phyloP scores from a whole-genome alignment of 2,797 vertebrate species.

The Crocidura indochinensis region DNA sequence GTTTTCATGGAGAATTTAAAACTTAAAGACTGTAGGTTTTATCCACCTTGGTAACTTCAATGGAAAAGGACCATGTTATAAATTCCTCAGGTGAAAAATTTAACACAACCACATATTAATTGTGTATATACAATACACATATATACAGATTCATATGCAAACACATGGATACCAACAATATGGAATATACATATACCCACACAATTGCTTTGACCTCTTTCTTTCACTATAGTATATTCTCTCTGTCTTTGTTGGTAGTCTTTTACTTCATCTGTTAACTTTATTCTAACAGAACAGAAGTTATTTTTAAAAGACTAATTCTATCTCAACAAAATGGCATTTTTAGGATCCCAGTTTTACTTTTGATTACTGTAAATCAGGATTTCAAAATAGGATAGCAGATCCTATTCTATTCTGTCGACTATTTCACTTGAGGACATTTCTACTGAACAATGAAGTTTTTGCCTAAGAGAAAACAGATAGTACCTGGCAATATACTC shows the following conservation, averaged over 20 bases:
- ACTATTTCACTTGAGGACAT: constrained; percentile 59
- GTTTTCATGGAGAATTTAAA: constrained; percentile 72
- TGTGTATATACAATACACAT: constrained; percentile 69
- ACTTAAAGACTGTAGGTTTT: constrained; percentile 54
- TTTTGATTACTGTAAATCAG: neutral
- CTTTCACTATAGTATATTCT: constrained; percentile 74
- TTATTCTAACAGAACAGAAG: constrained; percentile 79
- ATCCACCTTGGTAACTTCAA: constrained; percentile 51
- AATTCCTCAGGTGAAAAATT: constrained; percentile 63
- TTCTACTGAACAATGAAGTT: constrained; percentile 44
- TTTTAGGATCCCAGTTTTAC: constrained; percentile 51
- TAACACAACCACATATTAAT: constrained; percentile 53
- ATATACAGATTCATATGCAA: constrained; percentile 75
- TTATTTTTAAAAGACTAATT: constrained; percentile 66
- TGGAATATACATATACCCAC: constrained; percentile 79
- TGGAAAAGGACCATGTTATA: constrained; percentile 56
- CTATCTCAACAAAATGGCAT: constrained; percentile 64
- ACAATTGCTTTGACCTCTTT: constrained; percentile 78
- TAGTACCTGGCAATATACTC: constrained; percentile 53
- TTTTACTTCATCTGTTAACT: constrained; percentile 74
- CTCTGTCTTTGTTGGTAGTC: constrained; percentile 77
- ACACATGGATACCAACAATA: constrained; percentile 70
- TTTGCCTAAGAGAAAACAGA: constrained; percentile 59
- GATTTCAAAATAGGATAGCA: neutral
- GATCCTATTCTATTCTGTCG: constrained; percentile 50